Evolutionary conservation across 2,113 vertebrate genomes (phyloP).

Genomic region (Astur gentilis): DNA sequence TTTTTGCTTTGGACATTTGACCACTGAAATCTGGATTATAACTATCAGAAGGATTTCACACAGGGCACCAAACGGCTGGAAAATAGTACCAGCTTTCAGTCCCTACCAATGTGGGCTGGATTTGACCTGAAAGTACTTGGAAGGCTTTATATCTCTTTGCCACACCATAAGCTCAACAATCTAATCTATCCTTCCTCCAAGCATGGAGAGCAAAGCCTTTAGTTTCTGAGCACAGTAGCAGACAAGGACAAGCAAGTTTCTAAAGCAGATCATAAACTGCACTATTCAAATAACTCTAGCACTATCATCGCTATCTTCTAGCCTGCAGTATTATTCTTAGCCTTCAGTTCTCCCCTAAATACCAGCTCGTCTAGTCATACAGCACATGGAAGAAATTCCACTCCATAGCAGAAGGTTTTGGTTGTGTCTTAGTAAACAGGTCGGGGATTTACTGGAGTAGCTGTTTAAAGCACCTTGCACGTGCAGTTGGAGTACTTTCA

Average conservation of each 20-base stretch:
- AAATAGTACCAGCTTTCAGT: neutral
- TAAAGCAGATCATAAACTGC: neutral
- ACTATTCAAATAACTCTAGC: neutral
- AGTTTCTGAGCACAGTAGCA: neutral
- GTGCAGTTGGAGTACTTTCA: neutral
- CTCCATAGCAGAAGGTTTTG: neutral
- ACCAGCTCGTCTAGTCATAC: neutral
- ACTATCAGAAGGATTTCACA: neutral
- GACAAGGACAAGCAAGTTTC: neutral
- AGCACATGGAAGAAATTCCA: neutral
- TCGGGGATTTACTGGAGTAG: neutral
- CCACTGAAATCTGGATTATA: neutral
- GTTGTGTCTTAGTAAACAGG: neutral
- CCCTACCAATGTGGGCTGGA: neutral
- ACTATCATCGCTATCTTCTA: neutral
- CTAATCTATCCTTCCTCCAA: neutral
- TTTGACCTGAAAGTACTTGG: neutral
- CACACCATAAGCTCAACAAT: neutral
- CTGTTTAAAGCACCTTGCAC: neutral
- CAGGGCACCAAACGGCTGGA: neutral
- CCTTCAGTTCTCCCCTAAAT: neutral
- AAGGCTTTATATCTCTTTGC: neutral
- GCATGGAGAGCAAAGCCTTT: neutral
- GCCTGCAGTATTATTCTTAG: neutral
- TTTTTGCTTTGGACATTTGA: neutral